phyloP scores from a whole-genome alignment of 2,113 vertebrate species.

The Ptychochromis oligacanthus region DNA sequence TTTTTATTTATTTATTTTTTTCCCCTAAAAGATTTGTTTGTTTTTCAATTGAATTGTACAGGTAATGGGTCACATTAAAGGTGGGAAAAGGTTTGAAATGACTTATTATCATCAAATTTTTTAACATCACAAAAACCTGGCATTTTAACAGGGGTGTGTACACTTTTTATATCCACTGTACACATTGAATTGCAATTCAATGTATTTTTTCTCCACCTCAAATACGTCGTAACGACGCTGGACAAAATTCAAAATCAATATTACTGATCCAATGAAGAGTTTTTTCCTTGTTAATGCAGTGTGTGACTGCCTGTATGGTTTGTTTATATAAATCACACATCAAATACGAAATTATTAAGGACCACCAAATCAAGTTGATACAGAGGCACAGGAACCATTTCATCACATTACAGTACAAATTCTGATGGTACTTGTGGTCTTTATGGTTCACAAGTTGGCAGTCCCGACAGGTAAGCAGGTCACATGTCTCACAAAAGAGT shows the following conservation, averaged over 20 bases:
- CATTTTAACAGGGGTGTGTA: too few relatives aligned
- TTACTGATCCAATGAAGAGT: not conserved
- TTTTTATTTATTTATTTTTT: too few relatives aligned
- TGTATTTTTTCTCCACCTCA: not conserved
- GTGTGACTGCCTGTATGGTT: not conserved
- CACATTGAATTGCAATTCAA: too few relatives aligned
- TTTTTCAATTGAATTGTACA: too few relatives aligned
- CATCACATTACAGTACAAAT: not conserved
- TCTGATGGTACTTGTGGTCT: conserved; percentile 88
- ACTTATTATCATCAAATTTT: too few relatives aligned
- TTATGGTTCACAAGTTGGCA: conserved; percentile 94
- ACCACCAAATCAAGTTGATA: too few relatives aligned
- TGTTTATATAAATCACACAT: not conserved
- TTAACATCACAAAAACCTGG: too few relatives aligned
- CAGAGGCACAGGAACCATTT: not conserved
- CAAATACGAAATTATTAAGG: not conserved
- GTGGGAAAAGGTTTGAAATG: too few relatives aligned
- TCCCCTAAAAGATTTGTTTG: too few relatives aligned
- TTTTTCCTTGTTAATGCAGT: not conserved
- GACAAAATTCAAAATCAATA: not conserved
- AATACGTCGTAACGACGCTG: too few relatives aligned
- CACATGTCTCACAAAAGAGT: conserved; percentile 96
- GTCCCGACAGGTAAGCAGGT: conserved; percentile 92
- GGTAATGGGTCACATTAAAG: too few relatives aligned
- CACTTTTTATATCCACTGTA: too few relatives aligned